Evolutionary conservation across 2,113 vertebrate genomes (phyloP).

Genomic region (Sciurus niger): DNA sequence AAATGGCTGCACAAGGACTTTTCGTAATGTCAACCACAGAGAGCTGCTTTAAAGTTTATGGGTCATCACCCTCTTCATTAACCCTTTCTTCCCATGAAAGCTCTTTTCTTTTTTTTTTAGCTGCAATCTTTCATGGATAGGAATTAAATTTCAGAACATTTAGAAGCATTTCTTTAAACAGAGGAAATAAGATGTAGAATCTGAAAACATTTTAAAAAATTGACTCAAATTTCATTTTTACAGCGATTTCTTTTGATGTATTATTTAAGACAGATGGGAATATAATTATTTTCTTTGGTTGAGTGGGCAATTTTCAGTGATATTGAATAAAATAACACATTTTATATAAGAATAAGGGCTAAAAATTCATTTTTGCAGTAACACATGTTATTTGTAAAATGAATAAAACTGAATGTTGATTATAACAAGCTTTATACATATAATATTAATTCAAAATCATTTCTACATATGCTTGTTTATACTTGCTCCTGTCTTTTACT

Average conservation of each 20-base stretch:
- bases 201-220: not conserved
- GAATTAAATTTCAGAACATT: constrained; percentile 4
- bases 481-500: not conserved
- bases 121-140: not conserved
- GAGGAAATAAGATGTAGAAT: not conserved
- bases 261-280: not conserved
- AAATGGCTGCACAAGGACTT: not conserved
- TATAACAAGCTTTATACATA: not conserved
- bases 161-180: constrained; percentile 28
- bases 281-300: constrained; percentile 38
- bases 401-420: not conserved
- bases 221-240: constrained; percentile 32
- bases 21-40: not conserved
- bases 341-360: constrained; percentile 24
- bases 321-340: constrained; percentile 12
- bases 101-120: not conserved
- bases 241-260: not conserved
- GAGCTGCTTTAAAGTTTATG: not conserved
- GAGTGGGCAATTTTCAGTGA: constrained; percentile 12
- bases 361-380: constrained; percentile 1
- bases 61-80: not conserved
- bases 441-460: not conserved
- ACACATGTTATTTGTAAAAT: not conserved
- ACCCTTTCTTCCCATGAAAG: not conserved
- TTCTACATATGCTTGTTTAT: not conserved